Conservation (phyloP, 1,140 invertebrate genomes). For the Drosophila teissieri region DNA sequence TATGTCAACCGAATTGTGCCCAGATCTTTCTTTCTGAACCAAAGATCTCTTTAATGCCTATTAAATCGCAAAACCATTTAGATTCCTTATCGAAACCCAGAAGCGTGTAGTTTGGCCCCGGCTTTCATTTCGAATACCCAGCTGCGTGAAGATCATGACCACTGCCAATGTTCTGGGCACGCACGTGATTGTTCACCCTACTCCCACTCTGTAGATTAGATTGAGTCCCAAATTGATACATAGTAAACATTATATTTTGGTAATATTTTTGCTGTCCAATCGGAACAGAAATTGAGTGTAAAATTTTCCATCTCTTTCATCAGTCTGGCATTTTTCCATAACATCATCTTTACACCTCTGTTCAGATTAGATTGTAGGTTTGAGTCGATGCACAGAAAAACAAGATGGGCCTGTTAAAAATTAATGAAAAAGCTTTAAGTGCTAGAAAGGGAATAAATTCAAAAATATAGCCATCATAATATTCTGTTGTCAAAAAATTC, state of each 20-base stretch:
- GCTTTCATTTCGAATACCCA: not conserved
- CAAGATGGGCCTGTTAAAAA: too few species aligned
- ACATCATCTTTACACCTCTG: not conserved
- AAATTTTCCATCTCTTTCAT: not conserved
- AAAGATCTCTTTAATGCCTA: too few species aligned
- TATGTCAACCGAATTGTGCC: not conserved
- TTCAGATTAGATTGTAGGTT: constrained; percentile 11
- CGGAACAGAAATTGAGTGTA: not conserved
- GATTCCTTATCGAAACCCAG: not conserved
- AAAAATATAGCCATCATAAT: too few species aligned
- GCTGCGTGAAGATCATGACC: constrained; percentile 7
- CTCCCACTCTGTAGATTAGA: constrained; percentile 3
- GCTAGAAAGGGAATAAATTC: too few species aligned
- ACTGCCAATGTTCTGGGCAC: constrained; percentile 1
- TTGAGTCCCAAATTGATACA: not conserved
- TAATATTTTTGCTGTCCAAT: not conserved
- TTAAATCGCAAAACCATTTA: too few species aligned
- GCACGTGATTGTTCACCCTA: not conserved
- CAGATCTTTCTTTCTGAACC: too few species aligned
- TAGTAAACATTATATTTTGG: not conserved
- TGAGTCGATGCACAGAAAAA: not conserved
- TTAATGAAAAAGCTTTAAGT: too few species aligned
- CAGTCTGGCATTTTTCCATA: not conserved
- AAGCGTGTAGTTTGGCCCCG: not conserved
- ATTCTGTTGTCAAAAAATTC: too few species aligned